Evolutionary conservation across 2,888 invertebrate genomes (phyloP), one percentile per base, ranked within the genome.

Genomic region (Norana najaformis): DNA sequence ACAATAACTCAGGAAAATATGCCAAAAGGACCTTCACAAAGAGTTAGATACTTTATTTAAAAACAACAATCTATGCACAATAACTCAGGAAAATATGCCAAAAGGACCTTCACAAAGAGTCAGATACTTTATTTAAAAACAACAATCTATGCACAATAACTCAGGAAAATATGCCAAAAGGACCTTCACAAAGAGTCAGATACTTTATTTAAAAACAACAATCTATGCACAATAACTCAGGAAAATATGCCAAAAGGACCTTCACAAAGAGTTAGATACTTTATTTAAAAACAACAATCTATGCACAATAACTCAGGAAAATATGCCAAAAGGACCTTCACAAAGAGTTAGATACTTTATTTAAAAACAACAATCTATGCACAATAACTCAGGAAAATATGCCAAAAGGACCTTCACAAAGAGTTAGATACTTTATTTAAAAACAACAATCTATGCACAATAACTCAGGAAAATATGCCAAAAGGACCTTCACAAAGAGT

Each of bases 261-360:
- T 41, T 41, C 16, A 18, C 41, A 41, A n/a, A n/a, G 41, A 41
- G 41, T 41, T 41, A 13, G 13, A 95, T 99, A 99, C 96, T 96
- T 94, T 3, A 90, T 93, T 85, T 85, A 85, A 13, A 85, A 85
- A 23, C 85, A 85, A 18, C 85, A 85, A 4, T 69, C 69, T 69
- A n/a, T 69, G n/a, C 30, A 69, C 69, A 69, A n/a, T 69, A 11
- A 69, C n/a, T n/a, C 30, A 69, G 0, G 30, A 69, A n/a, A 69
- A 8, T 1, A 69, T 30, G 69, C 11, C 41, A 41, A 18, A 41
- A 41, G 41, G 41, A 41, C 18, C 41, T 41, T 41, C 16, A 18
- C 41, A 41, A n/a, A n/a, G 41, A 41, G 41, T 41, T 41, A 13
- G 13, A 95, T 99, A 99, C 96, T 96, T 94, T 3, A 90, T 93